These are phyloP conservation scores for Petrocephalus microphthalmus DNA, from an alignment of 2,113 vertebrate genomes.

Conservation along the genomic window DNA sequence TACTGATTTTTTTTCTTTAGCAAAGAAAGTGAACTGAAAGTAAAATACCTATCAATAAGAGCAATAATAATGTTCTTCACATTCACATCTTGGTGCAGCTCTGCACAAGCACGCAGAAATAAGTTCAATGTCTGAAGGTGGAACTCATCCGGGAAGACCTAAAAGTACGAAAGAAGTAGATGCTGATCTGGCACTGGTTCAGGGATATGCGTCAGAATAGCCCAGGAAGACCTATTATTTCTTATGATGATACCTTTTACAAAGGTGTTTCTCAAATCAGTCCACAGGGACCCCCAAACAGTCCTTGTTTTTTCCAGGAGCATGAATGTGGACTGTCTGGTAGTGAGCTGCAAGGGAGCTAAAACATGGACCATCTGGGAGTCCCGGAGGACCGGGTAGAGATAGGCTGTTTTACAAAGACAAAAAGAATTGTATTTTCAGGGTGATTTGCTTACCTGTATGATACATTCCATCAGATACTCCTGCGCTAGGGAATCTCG, in stretches of 20 bases:
- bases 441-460: conserved; percentile 71
- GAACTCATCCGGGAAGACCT: conserved; percentile 99
- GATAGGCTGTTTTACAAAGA: not conserved
- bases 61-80: conserved; percentile 99
- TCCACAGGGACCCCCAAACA: not conserved
- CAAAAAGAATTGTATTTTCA: not conserved
- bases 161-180: not conserved
- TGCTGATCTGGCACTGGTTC: conserved; percentile 7
- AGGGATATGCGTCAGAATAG: conserved; percentile 14
- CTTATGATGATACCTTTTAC: not conserved
- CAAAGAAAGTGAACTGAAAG: not conserved
- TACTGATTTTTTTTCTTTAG: not conserved
- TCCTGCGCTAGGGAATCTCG: conserved; percentile 96
- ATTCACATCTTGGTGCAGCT: conserved; percentile 94
- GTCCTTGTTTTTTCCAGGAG: not conserved
- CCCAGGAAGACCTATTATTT: not conserved
- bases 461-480: conserved; percentile 99
- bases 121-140: conserved; percentile 96
- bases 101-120: conserved; percentile 94
- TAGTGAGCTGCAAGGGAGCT: not conserved
- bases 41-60: conserved; percentile 86
- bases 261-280: not conserved
- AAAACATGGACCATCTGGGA: not conserved
- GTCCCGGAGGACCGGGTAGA: not conserved
- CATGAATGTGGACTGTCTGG: not conserved